Conservation (phyloP, 2,888 invertebrate genomes). For the Pollenia griseotomentosa region DNA sequence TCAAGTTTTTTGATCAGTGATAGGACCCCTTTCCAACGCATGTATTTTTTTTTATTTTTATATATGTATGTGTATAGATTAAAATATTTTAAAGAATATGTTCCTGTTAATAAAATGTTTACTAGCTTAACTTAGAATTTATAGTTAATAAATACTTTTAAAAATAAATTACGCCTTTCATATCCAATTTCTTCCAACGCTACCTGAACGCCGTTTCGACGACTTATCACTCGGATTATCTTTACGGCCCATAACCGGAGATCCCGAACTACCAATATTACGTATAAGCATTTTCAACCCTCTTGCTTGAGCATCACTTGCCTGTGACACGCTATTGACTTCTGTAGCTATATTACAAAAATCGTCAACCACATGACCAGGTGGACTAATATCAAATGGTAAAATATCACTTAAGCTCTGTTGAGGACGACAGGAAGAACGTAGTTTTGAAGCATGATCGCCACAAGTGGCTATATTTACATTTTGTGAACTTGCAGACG, state of each 20-base stretch:
- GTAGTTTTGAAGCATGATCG: conserved; percentile 76
- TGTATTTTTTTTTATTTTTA: too few species aligned
- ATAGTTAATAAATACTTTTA: too few species aligned
- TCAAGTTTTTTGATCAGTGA: too few species aligned
- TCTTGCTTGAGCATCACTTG: conserved; percentile 87
- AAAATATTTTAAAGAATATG: too few species aligned
- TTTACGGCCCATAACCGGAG: conserved; percentile 92
- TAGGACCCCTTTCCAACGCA: too few species aligned
- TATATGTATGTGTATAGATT: too few species aligned
- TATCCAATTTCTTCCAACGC: conserved; percentile 83
- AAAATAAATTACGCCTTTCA: conserved; percentile 68
- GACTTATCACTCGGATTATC: conserved; percentile 81
- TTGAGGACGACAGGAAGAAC: conserved; percentile 84
- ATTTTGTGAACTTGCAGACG: conserved; percentile 74
- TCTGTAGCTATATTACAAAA: conserved; percentile 95
- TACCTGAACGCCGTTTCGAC: conserved; percentile 82
- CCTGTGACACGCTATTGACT: conserved; percentile 83
- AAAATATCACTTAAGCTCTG: conserved; percentile 87
- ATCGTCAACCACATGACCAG: conserved; percentile 94
- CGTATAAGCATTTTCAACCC: conserved; percentile 91
- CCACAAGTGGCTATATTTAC: conserved; percentile 56
- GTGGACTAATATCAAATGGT: conserved; percentile 88
- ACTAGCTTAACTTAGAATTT: too few species aligned
- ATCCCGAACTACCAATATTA: conserved; percentile 91
- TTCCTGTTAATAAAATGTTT: too few species aligned